Conservation (phyloP, 2,888 invertebrate species). For the Cactoblastis cactorum region DNA sequence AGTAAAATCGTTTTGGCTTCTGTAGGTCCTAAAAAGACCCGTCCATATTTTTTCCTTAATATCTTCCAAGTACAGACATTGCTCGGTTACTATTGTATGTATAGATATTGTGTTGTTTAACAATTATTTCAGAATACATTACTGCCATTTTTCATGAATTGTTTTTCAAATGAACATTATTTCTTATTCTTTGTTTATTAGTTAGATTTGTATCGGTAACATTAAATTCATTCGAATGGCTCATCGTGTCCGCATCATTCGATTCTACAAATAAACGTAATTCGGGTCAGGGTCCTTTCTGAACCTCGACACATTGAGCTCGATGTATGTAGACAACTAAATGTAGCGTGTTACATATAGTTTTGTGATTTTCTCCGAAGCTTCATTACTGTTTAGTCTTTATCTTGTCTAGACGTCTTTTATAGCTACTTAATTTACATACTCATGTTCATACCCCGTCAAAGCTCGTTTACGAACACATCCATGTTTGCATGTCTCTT, state of each 20-base stretch:
- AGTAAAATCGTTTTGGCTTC: no score
- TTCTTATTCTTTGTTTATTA: background rate
- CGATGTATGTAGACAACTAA: constrained; percentile 13
- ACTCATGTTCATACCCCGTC: background rate
- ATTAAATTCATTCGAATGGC: constrained; percentile 18
- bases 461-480: background rate
- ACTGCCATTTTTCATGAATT: no score
- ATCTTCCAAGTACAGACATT: no score
- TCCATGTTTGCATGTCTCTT: no score
- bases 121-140: no score
- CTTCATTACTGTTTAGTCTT: background rate
- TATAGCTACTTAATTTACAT: background rate
- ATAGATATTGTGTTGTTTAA: no score
- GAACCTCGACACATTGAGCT: constrained; percentile 47
- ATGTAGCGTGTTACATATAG: constrained; percentile 4
- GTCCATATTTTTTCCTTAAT: no score
- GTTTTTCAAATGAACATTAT: background rate
- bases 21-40: no score
- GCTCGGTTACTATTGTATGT: no score
- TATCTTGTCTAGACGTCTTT: constrained; percentile 1
- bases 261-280: constrained; percentile 59
- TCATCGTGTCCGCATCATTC: constrained; percentile 35
- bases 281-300: constrained; percentile 64
- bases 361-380: constrained; percentile 26
- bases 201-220: background rate